A percentile compares a stretch with the other conserved stretches of the same genome.
Conservation (phyloP, 2,113 vertebrate species). For the Chaetura pelagica region DNA sequence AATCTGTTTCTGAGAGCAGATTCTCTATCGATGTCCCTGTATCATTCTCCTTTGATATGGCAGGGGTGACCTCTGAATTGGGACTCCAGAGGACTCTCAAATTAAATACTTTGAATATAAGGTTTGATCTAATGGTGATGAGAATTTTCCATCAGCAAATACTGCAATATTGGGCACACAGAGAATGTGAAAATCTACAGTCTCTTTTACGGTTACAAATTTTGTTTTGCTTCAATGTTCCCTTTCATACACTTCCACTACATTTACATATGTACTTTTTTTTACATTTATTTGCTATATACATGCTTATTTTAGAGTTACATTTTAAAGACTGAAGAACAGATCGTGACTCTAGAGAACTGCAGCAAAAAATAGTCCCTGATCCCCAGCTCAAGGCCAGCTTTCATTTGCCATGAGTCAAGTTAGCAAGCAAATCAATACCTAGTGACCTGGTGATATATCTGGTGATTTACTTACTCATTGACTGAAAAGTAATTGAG, state of each 20-base stretch:
- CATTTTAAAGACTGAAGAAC: neutral
- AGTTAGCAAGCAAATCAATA: slow-evolving; percentile 41
- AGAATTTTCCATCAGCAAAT: neutral
- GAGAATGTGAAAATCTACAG: neutral
- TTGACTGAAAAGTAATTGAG: slow-evolving; percentile 29
- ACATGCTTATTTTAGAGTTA: neutral
- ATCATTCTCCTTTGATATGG: slow-evolving; percentile 58
- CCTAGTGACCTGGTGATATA: neutral
- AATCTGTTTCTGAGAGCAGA: slow-evolving; percentile 26
- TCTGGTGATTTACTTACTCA: slow-evolving; percentile 48
- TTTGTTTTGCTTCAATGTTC: neutral
- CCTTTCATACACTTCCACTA: neutral
- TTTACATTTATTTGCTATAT: neutral
- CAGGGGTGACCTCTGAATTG: slow-evolving; percentile 49
- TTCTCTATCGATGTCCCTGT: neutral
- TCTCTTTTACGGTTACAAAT: neutral
- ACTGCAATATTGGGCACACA: neutral
- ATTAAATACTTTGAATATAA: slow-evolving; percentile 45
- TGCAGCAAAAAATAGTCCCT: neutral
- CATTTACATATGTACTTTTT: neutral
- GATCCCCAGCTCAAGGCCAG: slow-evolving; percentile 22
- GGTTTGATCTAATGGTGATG: slow-evolving; percentile 6
- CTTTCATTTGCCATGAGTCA: slow-evolving; percentile 1
- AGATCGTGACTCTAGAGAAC: neutral
- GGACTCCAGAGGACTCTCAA: slow-evolving; percentile 49